Conservation (phyloP, 2,888 invertebrate genomes). For the Tachystola acroxantha region DNA sequence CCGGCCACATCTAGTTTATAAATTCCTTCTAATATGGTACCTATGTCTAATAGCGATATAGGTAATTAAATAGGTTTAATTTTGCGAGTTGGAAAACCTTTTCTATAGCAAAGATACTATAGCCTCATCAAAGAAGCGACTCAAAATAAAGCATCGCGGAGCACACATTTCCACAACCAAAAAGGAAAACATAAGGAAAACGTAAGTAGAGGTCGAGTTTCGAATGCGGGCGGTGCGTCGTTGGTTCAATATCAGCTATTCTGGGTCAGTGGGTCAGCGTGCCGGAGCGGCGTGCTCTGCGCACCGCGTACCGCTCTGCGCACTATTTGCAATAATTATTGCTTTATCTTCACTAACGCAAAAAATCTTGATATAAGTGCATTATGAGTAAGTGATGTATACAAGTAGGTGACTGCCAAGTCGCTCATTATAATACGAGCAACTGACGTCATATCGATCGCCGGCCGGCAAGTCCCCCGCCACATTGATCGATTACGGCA, state of each 20-base stretch:
- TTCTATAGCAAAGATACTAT: no score
- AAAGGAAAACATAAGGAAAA: constrained; percentile 48
- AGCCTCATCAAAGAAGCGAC: no score
- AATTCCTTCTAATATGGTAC: no score
- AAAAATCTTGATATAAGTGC: constrained; percentile 3
- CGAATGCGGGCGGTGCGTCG: constrained; percentile 64
- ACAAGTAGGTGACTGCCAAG: no score
- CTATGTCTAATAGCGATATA: no score
- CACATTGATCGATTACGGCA: neutral
- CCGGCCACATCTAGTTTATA: no score
- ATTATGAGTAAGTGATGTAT: no score
- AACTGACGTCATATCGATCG: neutral
- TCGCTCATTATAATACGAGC: no score
- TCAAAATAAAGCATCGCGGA: no score
- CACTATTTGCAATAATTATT: constrained; percentile 16
- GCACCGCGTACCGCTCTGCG: constrained; percentile 20
- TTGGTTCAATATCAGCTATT: constrained; percentile 74
- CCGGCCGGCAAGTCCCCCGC: neutral
- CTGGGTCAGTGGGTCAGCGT: constrained; percentile 75
- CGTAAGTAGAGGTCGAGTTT: constrained; percentile 67
- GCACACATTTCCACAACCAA: constrained; percentile 8
- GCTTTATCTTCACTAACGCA: constrained; percentile 5
- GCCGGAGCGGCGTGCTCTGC: constrained; percentile 48
- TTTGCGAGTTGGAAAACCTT: no score
- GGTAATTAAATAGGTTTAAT: no score